Evolutionary conservation across 2,113 vertebrate species (phyloP), one percentile per base, ranked within the genome.

Genomic region (Syrrhaptes paradoxus): DNA sequence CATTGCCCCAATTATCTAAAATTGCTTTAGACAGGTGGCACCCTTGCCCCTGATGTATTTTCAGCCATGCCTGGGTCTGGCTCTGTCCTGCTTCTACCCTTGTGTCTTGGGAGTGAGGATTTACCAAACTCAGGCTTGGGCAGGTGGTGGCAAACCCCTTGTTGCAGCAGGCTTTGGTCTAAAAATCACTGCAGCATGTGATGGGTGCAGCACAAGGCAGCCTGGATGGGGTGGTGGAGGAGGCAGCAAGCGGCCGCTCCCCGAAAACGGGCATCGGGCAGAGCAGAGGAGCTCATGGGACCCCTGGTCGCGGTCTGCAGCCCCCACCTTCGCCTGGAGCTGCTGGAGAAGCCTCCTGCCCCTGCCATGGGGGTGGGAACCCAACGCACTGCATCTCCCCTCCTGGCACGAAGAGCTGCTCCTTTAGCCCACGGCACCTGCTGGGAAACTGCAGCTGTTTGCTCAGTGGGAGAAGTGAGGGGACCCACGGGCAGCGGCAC

Each of bases 221-320:
- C 54, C 52, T 4, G 2, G 24, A 19, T 19, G 12, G 3, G 8
- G 24, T 1, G 2, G 11, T 5, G 51, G 25, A 49, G 45, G 55
- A 5, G 34, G 79, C 66, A 21, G 43, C 5, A 3, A 36, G 28
- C 4, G 1, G 32, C n/a, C 2, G 0, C 34, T 28, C 6, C 10
- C 72, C 13, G 0, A 58, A 58, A 41, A 31, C 1, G 3, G 4
- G 28, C 18, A 10, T 41, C 4, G 4, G 43, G 26, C 48, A 20
- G 55, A 57, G 3, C 5, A 0, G 29, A 51, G 45, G 3, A 1
- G 31, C 46, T 61, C 31, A 9, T 2, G 16, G 31, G 25, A 20
- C 18, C n/a, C 5, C 0, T 3, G 6, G 3, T 10, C 26, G 4
- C 54, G 26, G 9, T 36, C 46, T 77, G 31, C 54, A 86, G 34